These are phyloP conservation scores for Apis dorsata DNA, from an alignment of 1,140 invertebrate species.

Conservation along the genomic window DNA sequence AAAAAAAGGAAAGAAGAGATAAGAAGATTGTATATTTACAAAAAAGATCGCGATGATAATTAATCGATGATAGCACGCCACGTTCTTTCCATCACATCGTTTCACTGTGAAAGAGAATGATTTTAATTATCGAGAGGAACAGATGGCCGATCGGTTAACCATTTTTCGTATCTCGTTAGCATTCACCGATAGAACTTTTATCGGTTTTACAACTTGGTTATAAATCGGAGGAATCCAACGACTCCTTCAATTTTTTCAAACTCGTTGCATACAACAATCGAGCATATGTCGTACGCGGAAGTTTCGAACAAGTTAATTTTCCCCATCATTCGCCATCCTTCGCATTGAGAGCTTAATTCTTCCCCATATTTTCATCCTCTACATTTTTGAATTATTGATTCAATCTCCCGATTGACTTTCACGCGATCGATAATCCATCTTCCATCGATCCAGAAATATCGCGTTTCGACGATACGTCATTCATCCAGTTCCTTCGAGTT, in stretches of 20 bases:
- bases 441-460: too few relatives aligned
- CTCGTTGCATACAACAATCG: background rate
- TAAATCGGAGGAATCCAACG: background rate
- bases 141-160: constrained; percentile 11
- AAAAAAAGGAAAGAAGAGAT: background rate
- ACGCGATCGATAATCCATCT: too few relatives aligned
- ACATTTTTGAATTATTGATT: background rate
- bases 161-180: constrained; percentile 18
- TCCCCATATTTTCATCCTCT: background rate
- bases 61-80: background rate
- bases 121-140: constrained; percentile 37
- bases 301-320: background rate
- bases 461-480: background rate
- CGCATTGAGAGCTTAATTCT: background rate
- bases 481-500: background rate
- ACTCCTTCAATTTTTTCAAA: background rate
- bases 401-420: too few relatives aligned
- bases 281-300: background rate
- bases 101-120: background rate
- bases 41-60: background rate
- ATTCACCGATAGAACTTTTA: background rate
- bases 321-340: too few relatives aligned
- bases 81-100: background rate
- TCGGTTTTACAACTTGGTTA: background rate
- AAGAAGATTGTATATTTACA: too few relatives aligned